phyloP scores from a whole-genome alignment of 1,140 invertebrate genomes.

The Lucilia sericata region DNA sequence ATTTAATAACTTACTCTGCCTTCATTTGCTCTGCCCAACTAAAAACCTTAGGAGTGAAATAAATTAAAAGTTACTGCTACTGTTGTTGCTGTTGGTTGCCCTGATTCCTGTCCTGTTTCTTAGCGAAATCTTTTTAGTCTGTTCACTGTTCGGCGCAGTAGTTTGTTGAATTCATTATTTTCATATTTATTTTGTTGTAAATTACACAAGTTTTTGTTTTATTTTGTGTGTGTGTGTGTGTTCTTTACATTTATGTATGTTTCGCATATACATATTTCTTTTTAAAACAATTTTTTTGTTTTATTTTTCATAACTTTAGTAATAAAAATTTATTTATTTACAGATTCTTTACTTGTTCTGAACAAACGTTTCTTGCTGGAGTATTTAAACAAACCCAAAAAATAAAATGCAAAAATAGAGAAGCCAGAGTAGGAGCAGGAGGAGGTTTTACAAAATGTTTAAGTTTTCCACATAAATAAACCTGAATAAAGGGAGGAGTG shows the following conservation, averaged over 20 bases:
- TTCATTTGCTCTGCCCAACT: too few relatives aligned
- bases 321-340: constrained; percentile 22
- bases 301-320: constrained; percentile 19
- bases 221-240: background rate
- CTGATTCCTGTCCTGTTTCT: background rate
- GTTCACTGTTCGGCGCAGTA: too few relatives aligned
- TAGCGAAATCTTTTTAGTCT: background rate
- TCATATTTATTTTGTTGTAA: background rate
- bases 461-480: constrained; percentile 23
- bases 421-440: background rate
- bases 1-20: too few relatives aligned
- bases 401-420: background rate
- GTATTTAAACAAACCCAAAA: background rate
- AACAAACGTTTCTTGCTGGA: background rate
- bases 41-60: background rate
- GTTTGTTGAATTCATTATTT: background rate
- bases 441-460: background rate
- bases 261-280: too few relatives aligned
- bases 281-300: background rate
- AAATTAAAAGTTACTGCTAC: background rate
- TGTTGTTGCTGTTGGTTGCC: background rate
- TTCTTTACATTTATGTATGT: background rate
- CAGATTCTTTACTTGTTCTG: background rate
- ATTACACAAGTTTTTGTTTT: background rate
- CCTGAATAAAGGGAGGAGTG: background rate